Conservation (phyloP, 2,113 vertebrate genomes). For the cat (Felis catus) region DNA sequence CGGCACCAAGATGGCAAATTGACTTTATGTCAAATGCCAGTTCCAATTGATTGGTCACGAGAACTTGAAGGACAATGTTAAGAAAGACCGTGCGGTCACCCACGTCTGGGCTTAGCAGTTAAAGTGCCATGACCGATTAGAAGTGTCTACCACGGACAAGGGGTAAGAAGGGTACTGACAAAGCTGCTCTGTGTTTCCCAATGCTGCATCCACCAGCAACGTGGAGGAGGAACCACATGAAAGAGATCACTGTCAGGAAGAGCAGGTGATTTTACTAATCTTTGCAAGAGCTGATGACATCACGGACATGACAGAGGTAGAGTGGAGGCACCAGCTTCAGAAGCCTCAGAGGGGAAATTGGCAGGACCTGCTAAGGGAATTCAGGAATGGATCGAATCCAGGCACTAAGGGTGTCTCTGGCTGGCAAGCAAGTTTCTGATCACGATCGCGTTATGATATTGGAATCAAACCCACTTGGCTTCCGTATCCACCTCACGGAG, state of each 20-base stretch:
- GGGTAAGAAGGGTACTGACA: neutral
- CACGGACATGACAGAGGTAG: neutral
- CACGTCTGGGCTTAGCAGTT: neutral
- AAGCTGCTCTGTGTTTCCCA: neutral
- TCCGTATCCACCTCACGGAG: neutral
- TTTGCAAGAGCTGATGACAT: too few species aligned
- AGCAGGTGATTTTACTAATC: neutral
- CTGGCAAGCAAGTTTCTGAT: neutral
- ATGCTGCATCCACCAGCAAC: too few species aligned
- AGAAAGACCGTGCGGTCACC: neutral
- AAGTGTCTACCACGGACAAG: neutral
- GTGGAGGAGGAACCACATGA: neutral
- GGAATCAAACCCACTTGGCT: conserved; percentile 37
- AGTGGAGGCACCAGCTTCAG: neutral
- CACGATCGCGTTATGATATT: neutral
- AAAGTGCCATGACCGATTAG: neutral
- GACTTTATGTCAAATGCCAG: conserved; percentile 64
- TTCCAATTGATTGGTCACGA: conserved; percentile 7
- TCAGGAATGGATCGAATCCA: conserved; percentile 19
- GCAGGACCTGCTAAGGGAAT: neutral
- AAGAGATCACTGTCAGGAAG: neutral
- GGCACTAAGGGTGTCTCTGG: conserved; percentile 34
- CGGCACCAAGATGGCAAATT: conserved; percentile 35
- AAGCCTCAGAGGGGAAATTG: neutral
- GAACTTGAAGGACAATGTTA: neutral